Evolutionary conservation across 1,140 invertebrate genomes (phyloP).

Genomic region (Sesamia nonagrioides): DNA sequence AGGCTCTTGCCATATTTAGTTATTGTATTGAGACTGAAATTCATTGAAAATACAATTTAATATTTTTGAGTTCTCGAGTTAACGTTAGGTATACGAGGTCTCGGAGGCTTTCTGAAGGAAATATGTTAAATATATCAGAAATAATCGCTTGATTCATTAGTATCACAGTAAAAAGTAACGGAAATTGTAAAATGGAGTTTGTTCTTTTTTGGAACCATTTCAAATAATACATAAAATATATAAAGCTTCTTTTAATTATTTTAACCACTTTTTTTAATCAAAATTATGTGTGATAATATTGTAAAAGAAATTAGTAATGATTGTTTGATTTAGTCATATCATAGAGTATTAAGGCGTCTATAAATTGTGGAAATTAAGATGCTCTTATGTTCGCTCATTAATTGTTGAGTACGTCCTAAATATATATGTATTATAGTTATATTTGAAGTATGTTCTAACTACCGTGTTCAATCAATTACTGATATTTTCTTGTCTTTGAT

Average conservation of each 20-base stretch:
- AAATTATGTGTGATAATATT: conserved; percentile 62
- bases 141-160: background rate
- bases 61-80: conserved; percentile 26
- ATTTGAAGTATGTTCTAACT: conserved; percentile 13
- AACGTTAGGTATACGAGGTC: conserved; percentile 8
- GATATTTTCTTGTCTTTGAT: conserved; percentile 13
- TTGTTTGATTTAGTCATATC: conserved; percentile 69
- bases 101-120: conserved; percentile 6
- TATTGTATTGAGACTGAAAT: conserved; percentile 50
- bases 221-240: conserved; percentile 1
- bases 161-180: background rate
- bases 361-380: conserved; percentile 52
- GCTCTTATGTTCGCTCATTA: conserved; percentile 56
- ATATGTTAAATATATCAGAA: background rate
- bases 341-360: conserved; percentile 61
- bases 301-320: conserved; percentile 34
- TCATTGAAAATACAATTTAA: conserved; percentile 24
- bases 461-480: background rate
- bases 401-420: conserved; percentile 50
- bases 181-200: background rate
- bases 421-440: conserved; percentile 43
- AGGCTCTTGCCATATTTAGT: conserved; percentile 47
- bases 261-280: conserved; percentile 27
- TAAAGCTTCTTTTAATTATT: conserved; percentile 28
- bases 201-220: background rate